Evolutionary conservation across 1,140 invertebrate genomes (phyloP), one percentile per base, ranked within the genome.

Genomic region (Bombus confusus): DNA sequence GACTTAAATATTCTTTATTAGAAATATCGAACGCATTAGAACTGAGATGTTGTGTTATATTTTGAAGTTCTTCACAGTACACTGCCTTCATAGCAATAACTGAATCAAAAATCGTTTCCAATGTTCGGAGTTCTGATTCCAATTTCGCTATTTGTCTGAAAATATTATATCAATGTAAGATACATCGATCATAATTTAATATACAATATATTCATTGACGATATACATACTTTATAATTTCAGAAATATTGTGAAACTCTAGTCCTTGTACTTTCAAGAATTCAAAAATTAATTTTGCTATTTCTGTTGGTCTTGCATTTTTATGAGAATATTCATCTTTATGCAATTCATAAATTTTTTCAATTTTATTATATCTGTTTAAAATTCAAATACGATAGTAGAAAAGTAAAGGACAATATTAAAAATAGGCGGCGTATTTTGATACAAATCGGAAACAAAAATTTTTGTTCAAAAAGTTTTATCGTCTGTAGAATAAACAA

Each of bases 241-340:
- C 28, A 39, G 34, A 22, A 82, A 91, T 86, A 74, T 84, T 69
- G 52, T 2, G n/a, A 72, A 87, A 83, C 78, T 87, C 79, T 25
- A 1, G 13, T 71, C 82, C 71, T n/a, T 62, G 69, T 22, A 31
- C 9, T 69, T 72, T 76, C 13, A 90, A 22, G 52, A 91, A 88
- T 66, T 83, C 13, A 76, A 88, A 86, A 28, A 92, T 15, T 41
- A 89, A 75, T 79, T 91, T 90, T 8, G 80, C 90, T 90, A 93
- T 92, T n/a, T 87, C 39, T 43, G 39, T 41, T 80, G 90, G 77
- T 37, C 39, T 68, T 64, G n/a, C 37, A 82, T 18, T 2, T 73
- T 74, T 88, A 73, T 76, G 31, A 57, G 18, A 31, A 71, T 13
- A 47, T 52, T 91, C 41, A 18, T 80, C 77, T 28, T 71, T 87